Conservation (phyloP, 2,113 vertebrate species). For the Myotis lucifugus region DNA sequence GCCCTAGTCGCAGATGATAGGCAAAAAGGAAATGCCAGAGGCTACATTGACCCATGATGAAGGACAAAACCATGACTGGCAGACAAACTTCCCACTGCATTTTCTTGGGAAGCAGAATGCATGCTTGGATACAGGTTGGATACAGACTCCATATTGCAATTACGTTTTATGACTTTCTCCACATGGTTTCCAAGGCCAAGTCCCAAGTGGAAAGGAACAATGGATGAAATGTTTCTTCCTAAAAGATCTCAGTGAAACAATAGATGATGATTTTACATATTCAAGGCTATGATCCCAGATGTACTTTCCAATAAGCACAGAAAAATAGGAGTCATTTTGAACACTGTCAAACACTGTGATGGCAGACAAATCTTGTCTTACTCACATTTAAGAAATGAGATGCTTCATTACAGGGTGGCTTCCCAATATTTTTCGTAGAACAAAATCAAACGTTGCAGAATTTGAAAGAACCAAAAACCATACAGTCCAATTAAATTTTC, state of each 20-base stretch:
- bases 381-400: not conserved
- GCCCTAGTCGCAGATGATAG: not conserved
- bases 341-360: slow-evolving; percentile 10
- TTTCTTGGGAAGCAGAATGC: not conserved
- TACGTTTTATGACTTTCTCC: not conserved
- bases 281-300: slow-evolving; percentile 40
- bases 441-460: slow-evolving; percentile 41
- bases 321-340: slow-evolving; percentile 35
- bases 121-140: not conserved
- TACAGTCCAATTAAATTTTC: slow-evolving; percentile 1
- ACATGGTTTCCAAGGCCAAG: not conserved
- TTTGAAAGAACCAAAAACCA: slow-evolving; percentile 51
- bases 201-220: slow-evolving; percentile 20
- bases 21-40: not conserved
- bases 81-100: not conserved
- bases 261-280: not conserved
- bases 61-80: not conserved
- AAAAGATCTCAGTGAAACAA: slow-evolving; percentile 36
- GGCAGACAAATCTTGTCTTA: slow-evolving; percentile 33
- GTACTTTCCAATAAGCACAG: slow-evolving; percentile 36
- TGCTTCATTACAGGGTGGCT: not conserved
- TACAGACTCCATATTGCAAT: not conserved
- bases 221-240: slow-evolving; percentile 29
- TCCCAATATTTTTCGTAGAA: not conserved
- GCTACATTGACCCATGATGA: not conserved